A percentile compares a stretch with the other conserved stretches of the same genome.
These are phyloP conservation scores for Diplogasteroides magnus DNA, from an alignment of 1,140 invertebrate species.

Conservation along the genomic window DNA sequence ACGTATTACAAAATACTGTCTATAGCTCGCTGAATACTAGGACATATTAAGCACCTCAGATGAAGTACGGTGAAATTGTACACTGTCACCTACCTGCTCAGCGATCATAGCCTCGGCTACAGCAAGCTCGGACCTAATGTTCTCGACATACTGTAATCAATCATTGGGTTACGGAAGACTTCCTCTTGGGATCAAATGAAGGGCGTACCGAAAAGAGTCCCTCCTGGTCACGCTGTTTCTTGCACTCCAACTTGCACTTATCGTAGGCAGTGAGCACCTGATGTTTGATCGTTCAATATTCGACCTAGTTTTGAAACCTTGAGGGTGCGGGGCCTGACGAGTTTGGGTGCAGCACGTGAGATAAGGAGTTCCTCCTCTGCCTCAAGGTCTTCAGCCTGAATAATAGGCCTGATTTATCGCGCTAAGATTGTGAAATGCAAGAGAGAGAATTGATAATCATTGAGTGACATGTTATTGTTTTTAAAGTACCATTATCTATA, in stretches of 20 bases:
- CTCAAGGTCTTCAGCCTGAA: neutral
- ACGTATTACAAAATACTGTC: no score
- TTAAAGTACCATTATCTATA: no score
- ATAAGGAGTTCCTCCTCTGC: neutral
- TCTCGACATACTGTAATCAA: neutral
- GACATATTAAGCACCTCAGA: no score
- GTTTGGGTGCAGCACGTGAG: neutral
- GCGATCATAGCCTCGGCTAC: neutral
- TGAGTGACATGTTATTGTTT: no score
- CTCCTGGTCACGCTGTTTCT: neutral
- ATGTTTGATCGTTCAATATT: no score
- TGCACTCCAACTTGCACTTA: neutral
- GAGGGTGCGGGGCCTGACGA: neutral
- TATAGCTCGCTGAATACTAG: neutral
- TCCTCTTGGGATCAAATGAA: no score
- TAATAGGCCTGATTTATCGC: neutral
- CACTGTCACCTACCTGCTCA: neutral
- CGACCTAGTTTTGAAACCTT: no score
- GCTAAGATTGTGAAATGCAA: no score
- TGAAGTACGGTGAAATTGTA: neutral
- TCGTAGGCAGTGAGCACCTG: neutral
- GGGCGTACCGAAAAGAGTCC: neutral
- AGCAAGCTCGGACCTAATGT: neutral
- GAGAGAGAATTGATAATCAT: no score
- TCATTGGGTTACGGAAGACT: neutral